A percentile compares a stretch with the other conserved stretches of the same genome.
Evolutionary conservation across 1,140 invertebrate species (phyloP).

Genomic region (Kradibia gibbosae): DNA sequence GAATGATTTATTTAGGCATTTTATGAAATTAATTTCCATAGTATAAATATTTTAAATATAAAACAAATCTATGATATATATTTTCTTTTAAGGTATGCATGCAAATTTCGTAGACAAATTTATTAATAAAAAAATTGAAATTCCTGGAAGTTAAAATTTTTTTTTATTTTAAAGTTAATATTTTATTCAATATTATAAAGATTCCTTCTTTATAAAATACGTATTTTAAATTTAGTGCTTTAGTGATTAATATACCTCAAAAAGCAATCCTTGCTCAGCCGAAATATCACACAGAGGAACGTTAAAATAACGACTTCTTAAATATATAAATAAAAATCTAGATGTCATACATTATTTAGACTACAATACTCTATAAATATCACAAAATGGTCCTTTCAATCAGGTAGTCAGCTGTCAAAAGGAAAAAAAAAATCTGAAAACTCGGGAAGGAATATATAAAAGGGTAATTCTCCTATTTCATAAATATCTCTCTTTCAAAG

Average conservation of each 20-base stretch:
- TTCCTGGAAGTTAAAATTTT: neutral
- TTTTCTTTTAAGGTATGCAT: neutral
- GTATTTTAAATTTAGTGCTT: slow-evolving; percentile 16
- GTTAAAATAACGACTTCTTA: slow-evolving; percentile 6
- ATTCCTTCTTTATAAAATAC: neutral
- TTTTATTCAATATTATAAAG: neutral
- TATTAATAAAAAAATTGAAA: neutral
- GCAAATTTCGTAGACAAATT: neutral
- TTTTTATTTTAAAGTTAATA: neutral
- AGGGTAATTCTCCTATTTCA: slow-evolving; percentile 41
- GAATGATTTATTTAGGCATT: too few species aligned
- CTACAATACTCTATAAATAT: slow-evolving; percentile 46
- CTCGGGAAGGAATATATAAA: neutral
- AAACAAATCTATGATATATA: neutral
- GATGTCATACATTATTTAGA: slow-evolving; percentile 8
- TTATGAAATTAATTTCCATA: too few species aligned
- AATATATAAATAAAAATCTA: slow-evolving; percentile 39
- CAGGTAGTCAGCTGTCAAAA: slow-evolving; percentile 22
- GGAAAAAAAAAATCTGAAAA: neutral
- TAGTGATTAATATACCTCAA: slow-evolving; percentile 30
- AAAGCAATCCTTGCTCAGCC: neutral
- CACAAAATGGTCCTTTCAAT: slow-evolving; percentile 39
- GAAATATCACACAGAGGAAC: neutral
- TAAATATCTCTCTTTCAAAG: slow-evolving; percentile 40
- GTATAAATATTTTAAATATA: too few species aligned